These are phyloP conservation scores for Megalops cyprinoides DNA, from an alignment of 2,797 vertebrate genomes.

Conservation along the genomic window DNA sequence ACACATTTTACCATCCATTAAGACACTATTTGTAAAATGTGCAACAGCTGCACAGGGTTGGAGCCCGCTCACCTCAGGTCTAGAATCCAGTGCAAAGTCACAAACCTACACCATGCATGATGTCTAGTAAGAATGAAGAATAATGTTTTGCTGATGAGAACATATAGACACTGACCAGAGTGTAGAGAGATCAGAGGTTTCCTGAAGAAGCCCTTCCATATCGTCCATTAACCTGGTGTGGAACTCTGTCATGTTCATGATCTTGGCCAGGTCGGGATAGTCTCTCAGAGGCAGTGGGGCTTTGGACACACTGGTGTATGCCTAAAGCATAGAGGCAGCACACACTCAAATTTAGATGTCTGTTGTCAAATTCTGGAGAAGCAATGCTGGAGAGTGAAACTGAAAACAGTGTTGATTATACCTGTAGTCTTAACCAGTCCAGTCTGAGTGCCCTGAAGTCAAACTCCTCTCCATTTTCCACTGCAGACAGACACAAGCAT, in stretches of 20 bases:
- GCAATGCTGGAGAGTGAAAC: too few relatives aligned
- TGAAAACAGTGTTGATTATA: too few relatives aligned
- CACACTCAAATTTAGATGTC: too few relatives aligned
- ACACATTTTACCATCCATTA: too few relatives aligned
- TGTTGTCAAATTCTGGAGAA: background rate
- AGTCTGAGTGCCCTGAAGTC: slow-evolving; percentile 83
- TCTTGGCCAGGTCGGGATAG: slow-evolving; percentile 79
- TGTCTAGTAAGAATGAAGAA: too few relatives aligned
- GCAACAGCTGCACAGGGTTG: too few relatives aligned
- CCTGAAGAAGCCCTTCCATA: slow-evolving; percentile 77
- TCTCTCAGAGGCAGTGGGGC: slow-evolving; percentile 79
- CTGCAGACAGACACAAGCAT: slow-evolving; percentile 58
- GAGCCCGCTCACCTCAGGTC: too few relatives aligned
- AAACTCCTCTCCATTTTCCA: slow-evolving; percentile 80
- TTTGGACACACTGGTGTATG: slow-evolving; percentile 86
- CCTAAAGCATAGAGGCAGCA: slow-evolving; percentile 63
- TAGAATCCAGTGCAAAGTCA: too few relatives aligned
- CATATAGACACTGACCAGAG: slow-evolving; percentile 75
- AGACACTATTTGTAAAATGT: too few relatives aligned
- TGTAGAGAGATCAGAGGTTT: slow-evolving; percentile 83
- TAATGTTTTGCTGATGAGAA: background rate
- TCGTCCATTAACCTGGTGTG: slow-evolving; percentile 87
- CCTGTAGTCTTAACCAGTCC: slow-evolving; percentile 94
- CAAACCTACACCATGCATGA: too few relatives aligned
- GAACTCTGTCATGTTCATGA: slow-evolving; percentile 90